Evolutionary conservation across 2,113 vertebrate genomes (phyloP).

Genomic region (Phainopepla nitens): DNA sequence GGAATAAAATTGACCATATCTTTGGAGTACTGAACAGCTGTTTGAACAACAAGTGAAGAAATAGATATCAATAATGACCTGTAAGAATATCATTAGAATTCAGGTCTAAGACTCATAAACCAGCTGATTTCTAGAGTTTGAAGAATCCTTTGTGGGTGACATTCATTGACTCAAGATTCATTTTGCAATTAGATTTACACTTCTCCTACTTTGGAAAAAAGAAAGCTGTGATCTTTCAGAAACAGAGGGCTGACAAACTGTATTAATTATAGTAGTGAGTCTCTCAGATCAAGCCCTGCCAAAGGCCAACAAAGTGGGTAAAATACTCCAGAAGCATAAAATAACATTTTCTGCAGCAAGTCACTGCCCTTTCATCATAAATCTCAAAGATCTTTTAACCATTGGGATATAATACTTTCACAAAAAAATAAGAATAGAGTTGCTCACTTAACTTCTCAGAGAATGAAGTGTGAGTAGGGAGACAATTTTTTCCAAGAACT

Average conservation of each 20-base stretch:
- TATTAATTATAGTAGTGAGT: background rate
- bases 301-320: background rate
- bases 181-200: background rate
- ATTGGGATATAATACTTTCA: background rate
- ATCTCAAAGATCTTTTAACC: background rate
- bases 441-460: background rate
- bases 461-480: background rate
- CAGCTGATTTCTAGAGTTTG: background rate
- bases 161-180: background rate
- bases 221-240: background rate
- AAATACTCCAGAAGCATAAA: constrained; percentile 13
- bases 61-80: background rate
- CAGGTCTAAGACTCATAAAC: background rate
- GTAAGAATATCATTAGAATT: background rate
- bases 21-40: background rate
- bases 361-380: background rate
- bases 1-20: background rate
- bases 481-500: background rate
- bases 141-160: background rate
- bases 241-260: background rate
- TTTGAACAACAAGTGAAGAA: background rate
- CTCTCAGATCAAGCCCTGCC: background rate
- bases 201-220: background rate
- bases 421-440: background rate
- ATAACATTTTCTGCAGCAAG: background rate